Base-by-base conservation (phyloP, 2,888 invertebrate genomes). In the Sesia bembeciformis region DNA sequence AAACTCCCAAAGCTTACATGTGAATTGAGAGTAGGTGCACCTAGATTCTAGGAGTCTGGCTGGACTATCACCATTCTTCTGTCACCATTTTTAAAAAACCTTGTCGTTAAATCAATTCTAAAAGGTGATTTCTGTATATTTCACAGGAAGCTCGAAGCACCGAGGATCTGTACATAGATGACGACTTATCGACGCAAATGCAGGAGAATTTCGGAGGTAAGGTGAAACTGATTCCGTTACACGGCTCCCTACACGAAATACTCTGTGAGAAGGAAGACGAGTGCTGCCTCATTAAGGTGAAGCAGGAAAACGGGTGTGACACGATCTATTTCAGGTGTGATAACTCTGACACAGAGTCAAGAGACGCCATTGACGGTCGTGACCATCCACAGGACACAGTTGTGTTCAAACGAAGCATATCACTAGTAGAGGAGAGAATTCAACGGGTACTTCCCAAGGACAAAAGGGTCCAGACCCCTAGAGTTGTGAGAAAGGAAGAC, bases 91-190 rank as follows among this genome's bases (percentile, higher is more conserved):
- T 23, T 23, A 23, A 23, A 23, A 23, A 23, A 23, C 23, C 2
- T 23, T 23, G 23, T 23, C 23, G 2, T 23, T 1, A 23, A 23
- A 23, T 1, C 2, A 23, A 23, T 23, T 23, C 23, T 23, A 23
- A 23, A 1, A 23, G 23, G 2, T 23, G 23, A 1, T 23, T 23
- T 23, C 2, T 23, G 1, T 23, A 23, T 23, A 23, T 23, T 52
- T 68, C 53, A 4, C 73, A 90, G 90, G 86, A 90, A 80, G 89
- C 89, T 66, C 79, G 79, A 68, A 90, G 90, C 69, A 90, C 90
- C n/a, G 90, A 91, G 60, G 91, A 90, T 64, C 67, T 91, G 52
- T 91, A 91, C 74, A 91, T 91, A 64, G 90, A 91, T 68, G 91
- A 91, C 69, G 90, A 91, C 61, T 69, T 90, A 42, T 86, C 89